Percentiles rank a stretch among this genome's conserved stretches.
These are phyloP conservation scores for Oligia latruncula DNA, from an alignment of 2,888 invertebrate genomes.

Conservation along the genomic window DNA sequence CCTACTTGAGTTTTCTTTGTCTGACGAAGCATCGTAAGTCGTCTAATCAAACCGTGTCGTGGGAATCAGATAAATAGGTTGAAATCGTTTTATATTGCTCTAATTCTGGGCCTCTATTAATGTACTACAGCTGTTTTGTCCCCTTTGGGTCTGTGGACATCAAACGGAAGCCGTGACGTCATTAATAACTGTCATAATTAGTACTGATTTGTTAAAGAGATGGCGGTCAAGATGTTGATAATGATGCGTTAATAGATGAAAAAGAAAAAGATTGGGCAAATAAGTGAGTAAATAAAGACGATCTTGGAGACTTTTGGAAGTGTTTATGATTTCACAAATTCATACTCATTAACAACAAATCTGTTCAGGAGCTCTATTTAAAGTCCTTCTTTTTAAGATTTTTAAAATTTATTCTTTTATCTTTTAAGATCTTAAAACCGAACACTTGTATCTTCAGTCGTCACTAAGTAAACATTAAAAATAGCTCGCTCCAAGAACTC, in stretches of 20 bases:
- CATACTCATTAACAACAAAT: neutral
- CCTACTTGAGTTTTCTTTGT: slow-evolving; percentile 34
- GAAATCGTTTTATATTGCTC: slow-evolving; percentile 51
- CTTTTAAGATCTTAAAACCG: slow-evolving; percentile 16
- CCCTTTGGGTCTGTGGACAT: neutral
- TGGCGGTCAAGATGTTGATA: slow-evolving; percentile 11
- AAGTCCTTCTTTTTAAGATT: too few relatives aligned
- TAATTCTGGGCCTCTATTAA: slow-evolving; percentile 62
- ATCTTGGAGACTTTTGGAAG: neutral
- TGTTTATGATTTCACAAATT: neutral
- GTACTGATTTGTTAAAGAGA: slow-evolving; percentile 48
- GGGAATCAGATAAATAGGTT: slow-evolving; percentile 65
- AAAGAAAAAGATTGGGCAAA: neutral
- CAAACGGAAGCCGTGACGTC: slow-evolving; percentile 37
- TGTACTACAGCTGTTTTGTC: slow-evolving; percentile 59
- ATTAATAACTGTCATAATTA: slow-evolving; percentile 50
- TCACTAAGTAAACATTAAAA: neutral
- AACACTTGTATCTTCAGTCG: neutral
- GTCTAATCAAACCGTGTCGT: slow-evolving; percentile 57
- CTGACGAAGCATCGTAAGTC: slow-evolving; percentile 29
- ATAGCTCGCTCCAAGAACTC: neutral
- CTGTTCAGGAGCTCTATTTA: neutral
- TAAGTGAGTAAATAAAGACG: too few relatives aligned
- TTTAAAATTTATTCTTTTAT: neutral
- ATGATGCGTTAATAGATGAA: neutral